These are phyloP conservation scores for Parotocinclus haroldoi DNA, from an alignment of 2,797 vertebrate species.

Conservation along the genomic window DNA sequence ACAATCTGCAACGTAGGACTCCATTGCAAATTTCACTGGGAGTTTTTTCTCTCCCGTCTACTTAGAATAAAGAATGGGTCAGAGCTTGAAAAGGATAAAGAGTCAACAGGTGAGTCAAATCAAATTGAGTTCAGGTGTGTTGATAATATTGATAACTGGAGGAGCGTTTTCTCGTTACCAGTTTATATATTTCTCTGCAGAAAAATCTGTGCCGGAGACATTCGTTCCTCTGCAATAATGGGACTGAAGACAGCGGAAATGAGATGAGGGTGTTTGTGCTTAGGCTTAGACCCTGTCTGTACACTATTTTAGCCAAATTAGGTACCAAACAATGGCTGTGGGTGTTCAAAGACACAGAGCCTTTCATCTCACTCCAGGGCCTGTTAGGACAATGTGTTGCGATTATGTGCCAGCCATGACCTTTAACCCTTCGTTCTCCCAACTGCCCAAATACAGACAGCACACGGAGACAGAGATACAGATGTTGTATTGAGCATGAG, in stretches of 20 bases:
- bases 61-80: background rate
- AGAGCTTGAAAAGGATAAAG: constrained; percentile 1
- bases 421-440: background rate
- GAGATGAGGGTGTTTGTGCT: constrained; percentile 14
- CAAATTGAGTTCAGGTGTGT: background rate
- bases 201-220: constrained; percentile 31
- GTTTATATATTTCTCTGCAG: constrained; percentile 22
- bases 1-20: background rate
- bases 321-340: constrained; percentile 23
- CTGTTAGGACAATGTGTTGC: constrained; percentile 18
- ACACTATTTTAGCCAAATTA: constrained; percentile 38
- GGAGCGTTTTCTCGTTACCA: constrained; percentile 30
- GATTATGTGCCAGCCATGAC: constrained; percentile 32
- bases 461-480: background rate
- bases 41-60: background rate
- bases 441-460: background rate
- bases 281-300: constrained; percentile 21
- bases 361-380: constrained; percentile 28
- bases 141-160: background rate
- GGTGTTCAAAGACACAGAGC: constrained; percentile 26
- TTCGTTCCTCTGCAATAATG: constrained; percentile 21
- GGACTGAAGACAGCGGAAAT: constrained; percentile 29
- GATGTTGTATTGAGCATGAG: background rate
- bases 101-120: constrained; percentile 4
- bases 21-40: constrained; percentile 16